phyloP scores from a whole-genome alignment of 2,888 invertebrate species.

The Drosophila cognata region DNA sequence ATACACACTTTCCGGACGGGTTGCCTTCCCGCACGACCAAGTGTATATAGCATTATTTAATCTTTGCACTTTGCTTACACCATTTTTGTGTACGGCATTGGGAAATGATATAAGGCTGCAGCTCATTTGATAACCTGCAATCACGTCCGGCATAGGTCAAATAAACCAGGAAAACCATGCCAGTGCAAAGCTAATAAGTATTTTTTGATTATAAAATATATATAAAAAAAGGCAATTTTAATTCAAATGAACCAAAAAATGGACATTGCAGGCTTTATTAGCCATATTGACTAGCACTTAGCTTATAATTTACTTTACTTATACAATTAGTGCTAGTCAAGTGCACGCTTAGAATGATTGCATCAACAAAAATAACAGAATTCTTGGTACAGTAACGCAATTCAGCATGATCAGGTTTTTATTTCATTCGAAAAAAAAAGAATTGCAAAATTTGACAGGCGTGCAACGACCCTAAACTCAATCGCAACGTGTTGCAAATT shows the following conservation, averaged over 20 bases:
- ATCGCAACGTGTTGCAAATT: constrained; percentile 2
- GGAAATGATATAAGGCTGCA: not conserved
- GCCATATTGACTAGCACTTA: not conserved
- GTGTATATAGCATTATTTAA: constrained; percentile 1
- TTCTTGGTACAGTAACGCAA: constrained; percentile 18
- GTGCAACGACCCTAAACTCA: constrained; percentile 42
- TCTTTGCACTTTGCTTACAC: not conserved
- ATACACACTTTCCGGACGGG: not conserved
- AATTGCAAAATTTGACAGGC: constrained; percentile 22
- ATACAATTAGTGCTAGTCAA: not conserved
- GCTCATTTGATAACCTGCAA: not conserved
- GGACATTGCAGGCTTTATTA: not conserved
- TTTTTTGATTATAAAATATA: too few relatives aligned
- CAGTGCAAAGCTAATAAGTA: not conserved
- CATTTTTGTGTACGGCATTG: not conserved
- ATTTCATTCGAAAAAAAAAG: constrained; percentile 4
- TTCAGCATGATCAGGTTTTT: constrained; percentile 33
- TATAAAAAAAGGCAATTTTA: too few relatives aligned
- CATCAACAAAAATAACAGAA: constrained; percentile 3
- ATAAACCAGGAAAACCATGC: not conserved
- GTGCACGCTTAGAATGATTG: not conserved
- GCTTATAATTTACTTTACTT: not conserved
- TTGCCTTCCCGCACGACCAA: not conserved
- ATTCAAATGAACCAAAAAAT: not conserved
- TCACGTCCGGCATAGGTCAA: not conserved